Evolutionary conservation across 2,888 invertebrate species (phyloP).

Genomic region (Sesia apiformis): DNA sequence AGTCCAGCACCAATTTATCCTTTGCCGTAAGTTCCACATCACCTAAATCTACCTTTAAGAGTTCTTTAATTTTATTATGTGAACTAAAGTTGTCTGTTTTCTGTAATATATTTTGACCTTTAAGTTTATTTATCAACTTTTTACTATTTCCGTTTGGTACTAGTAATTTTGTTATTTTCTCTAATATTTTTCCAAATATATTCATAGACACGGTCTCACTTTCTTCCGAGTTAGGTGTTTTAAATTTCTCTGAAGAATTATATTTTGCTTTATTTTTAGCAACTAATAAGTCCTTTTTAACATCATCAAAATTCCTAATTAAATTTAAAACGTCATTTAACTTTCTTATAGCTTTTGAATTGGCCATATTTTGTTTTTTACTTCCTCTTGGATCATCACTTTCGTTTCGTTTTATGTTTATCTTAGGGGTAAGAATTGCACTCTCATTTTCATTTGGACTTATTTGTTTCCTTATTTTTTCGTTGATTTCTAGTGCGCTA

Average conservation of each 20-base stretch:
- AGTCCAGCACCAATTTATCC: constrained; percentile 52
- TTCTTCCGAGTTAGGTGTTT: constrained; percentile 12
- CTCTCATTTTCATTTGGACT: constrained; percentile 3
- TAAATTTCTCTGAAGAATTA: constrained; percentile 1
- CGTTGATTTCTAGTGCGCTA: constrained; percentile 25
- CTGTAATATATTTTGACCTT: constrained; percentile 22
- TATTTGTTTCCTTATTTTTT: constrained; percentile 10
- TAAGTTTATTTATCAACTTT: constrained; percentile 26
- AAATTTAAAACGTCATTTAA: constrained; percentile 42
- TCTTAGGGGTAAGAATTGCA: constrained; percentile 1
- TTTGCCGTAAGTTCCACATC: constrained; percentile 36
- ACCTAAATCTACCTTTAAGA: constrained; percentile 29
- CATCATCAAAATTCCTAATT: constrained; percentile 41
- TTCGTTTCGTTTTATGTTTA: constrained; percentile 7
- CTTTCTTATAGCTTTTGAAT: constrained; percentile 32
- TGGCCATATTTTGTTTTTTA: constrained; percentile 10
- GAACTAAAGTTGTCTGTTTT: constrained; percentile 15
- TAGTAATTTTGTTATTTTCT: constrained; percentile 47
- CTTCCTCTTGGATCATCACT: constrained; percentile 3
- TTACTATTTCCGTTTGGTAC: constrained; percentile 34
- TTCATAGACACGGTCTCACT: constrained; percentile 30
- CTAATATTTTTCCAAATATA: constrained; percentile 41
- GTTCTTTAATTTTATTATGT: constrained; percentile 25
- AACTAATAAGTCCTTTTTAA: constrained; percentile 29
- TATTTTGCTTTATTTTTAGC: constrained; percentile 16